phyloP scores from a whole-genome alignment of 2,888 invertebrate genomes.

The Lissocephala sabroskyi region DNA sequence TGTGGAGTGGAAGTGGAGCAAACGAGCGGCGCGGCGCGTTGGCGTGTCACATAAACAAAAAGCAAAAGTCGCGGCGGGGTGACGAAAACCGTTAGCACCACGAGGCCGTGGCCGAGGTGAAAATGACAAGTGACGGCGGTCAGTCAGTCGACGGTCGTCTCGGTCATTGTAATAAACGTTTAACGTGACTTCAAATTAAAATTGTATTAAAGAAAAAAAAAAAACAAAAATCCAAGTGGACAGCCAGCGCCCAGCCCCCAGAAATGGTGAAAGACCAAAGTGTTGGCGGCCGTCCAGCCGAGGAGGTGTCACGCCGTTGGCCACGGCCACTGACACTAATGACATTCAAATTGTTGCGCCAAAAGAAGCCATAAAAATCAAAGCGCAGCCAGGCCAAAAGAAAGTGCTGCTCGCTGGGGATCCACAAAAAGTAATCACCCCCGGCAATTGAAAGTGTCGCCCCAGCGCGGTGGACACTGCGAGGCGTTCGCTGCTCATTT shows the following conservation, averaged over 20 bases:
- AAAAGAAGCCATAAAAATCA: conserved; percentile 49
- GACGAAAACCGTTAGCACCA: neutral
- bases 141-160: no score
- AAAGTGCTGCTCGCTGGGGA: conserved; percentile 27
- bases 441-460: conserved; percentile 56
- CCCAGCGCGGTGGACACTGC: neutral
- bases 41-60: neutral
- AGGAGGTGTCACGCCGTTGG: conserved; percentile 37
- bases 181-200: conserved; percentile 45
- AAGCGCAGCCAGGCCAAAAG: conserved; percentile 23
- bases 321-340: conserved; percentile 52
- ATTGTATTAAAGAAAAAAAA: conserved; percentile 21
- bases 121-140: neutral
- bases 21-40: neutral
- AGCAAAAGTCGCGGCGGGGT: no score
- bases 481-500: no score
- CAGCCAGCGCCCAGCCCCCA: no score
- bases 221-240: conserved; percentile 22
- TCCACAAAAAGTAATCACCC: no score
- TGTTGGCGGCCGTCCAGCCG: conserved; percentile 2
- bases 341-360: conserved; percentile 60
- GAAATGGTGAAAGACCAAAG: neutral
- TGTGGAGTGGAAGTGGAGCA: no score
- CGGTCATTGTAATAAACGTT: conserved; percentile 42
- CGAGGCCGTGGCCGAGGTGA: neutral